Percentiles rank a stretch among this genome's conserved stretches.
phyloP scores from a whole-genome alignment of 1,140 invertebrate genomes.

The Venustaconcha ellipsiformis region DNA sequence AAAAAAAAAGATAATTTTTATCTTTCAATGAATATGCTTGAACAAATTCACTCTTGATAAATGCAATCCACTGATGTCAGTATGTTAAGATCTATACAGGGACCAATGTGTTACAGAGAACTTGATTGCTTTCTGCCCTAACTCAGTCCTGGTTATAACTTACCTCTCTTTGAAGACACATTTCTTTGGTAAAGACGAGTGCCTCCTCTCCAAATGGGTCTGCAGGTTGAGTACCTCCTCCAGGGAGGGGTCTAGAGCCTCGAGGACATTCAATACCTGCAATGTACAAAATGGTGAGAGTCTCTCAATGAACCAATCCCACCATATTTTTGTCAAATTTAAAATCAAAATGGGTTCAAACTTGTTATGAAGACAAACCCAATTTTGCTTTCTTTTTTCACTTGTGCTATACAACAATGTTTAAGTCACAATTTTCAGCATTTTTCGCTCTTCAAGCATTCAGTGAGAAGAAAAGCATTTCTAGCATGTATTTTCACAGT shows the following conservation, averaged over 20 bases:
- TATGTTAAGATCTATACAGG: no score
- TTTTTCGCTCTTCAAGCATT: no score
- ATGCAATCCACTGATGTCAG: no score
- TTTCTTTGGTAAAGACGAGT: slow-evolving; percentile 87
- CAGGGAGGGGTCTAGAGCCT: slow-evolving; percentile 80
- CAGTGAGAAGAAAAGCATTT: no score
- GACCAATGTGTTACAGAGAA: no score
- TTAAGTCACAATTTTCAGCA: no score
- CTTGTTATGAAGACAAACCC: background rate
- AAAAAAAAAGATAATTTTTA: no score
- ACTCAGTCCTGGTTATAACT: background rate
- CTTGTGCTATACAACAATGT: background rate
- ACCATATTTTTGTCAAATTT: no score
- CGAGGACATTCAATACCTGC: slow-evolving; percentile 88
- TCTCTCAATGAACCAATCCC: no score
- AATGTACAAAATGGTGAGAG: slow-evolving; percentile 3
- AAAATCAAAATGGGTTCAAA: background rate
- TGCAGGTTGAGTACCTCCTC: slow-evolving; percentile 76
- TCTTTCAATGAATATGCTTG: no score
- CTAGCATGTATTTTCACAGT: no score
- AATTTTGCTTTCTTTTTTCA: background rate
- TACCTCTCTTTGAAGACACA: slow-evolving; percentile 90
- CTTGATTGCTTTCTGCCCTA: background rate
- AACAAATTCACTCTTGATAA: no score
- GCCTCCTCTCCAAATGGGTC: slow-evolving; percentile 96